Percentiles rank a stretch among this genome's conserved stretches.
phyloP scores from a whole-genome alignment of 2,113 vertebrate genomes.

The Marcusenius ussheri region DNA sequence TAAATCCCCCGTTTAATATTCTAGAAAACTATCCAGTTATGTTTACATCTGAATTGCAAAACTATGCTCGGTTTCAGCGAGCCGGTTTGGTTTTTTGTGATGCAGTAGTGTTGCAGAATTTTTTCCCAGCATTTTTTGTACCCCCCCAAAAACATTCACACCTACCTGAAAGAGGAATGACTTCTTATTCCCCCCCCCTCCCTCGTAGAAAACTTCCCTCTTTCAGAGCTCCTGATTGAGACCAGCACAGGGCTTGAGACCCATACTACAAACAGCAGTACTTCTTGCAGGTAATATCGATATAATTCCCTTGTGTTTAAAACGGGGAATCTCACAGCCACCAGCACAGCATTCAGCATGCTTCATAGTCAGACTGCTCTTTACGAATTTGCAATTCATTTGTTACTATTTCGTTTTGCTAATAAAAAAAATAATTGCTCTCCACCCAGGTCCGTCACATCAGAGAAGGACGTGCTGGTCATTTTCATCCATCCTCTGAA shows the following conservation, averaged over 20 bases:
- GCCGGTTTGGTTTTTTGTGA: not conserved
- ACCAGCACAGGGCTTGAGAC: slow-evolving; percentile 81
- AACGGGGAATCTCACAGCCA: not conserved
- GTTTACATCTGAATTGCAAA: not conserved
- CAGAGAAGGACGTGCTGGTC: slow-evolving; percentile 79
- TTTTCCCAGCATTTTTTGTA: not conserved
- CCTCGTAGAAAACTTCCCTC: slow-evolving; percentile 74
- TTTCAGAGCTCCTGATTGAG: slow-evolving; percentile 72
- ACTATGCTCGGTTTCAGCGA: not conserved
- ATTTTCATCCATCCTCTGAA: slow-evolving; percentile 82
- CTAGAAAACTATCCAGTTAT: not conserved
- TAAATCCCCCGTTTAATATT: not conserved
- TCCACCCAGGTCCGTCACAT: slow-evolving; percentile 58
- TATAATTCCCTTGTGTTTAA: not conserved
- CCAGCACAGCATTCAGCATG: not conserved
- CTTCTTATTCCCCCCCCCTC: slow-evolving; percentile 22
- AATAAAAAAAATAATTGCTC: not conserved
- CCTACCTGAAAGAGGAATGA: not conserved
- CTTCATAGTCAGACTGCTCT: not conserved
- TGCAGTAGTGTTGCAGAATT: not conserved
- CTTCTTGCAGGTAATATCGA: slow-evolving; percentile 65
- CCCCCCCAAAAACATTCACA: not conserved
- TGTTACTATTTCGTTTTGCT: not conserved
- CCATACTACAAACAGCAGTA: slow-evolving; percentile 67
- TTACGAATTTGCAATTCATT: not conserved